Base-by-base conservation (phyloP, 2,888 invertebrate genomes). In the Colostygia pectinataria region DNA sequence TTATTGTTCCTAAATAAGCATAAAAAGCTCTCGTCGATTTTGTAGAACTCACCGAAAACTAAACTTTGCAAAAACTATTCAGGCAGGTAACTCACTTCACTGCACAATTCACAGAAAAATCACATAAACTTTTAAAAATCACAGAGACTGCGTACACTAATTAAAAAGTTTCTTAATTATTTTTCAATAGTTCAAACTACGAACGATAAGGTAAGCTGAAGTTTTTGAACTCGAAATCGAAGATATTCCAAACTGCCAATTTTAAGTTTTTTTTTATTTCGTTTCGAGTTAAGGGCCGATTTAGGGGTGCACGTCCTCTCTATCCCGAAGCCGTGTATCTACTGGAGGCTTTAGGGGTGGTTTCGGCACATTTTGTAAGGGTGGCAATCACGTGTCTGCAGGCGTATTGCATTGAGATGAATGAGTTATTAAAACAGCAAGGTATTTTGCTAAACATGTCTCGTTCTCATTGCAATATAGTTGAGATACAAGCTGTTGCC, bases 271-370 rank as follows among this genome's bases (percentile, higher is more conserved):
- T 49, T 20, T n/a, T 28, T 13, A 41, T 46, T 49, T 44, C 31
- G 52, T 13, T 41, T n/a, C 28, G 40, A 33, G 31, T 25, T 37
- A 31, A 4, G n/a, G 37, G 27, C 20, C 27, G 28, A 14, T 20
- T 37, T 33, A 18, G 31, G 40, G 40, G 31, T 33, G 9, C n/a
- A 37, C 58, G 58, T 52, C 58, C 44, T 34, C 25, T 44, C 52
- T 33, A 13, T 2, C 4, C 39, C 49, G 41, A 15, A 14, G 52
- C 18, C 34, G 29, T 25, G 12, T 25, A 20, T 41, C 36, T 39
- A 59, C 58, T 59, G 53, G 41, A 34, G 15, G 32, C 38, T 33
- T 36, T 9, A 18, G 43, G 51, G 56, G 53, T 46, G 42, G 51
- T 38, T 48, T 24, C 10, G 24, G 28, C 42, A 10, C 36, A 15